These are phyloP conservation scores for Porites divaricata DNA, from an alignment of 92 coral and sea anemone species.

Conservation along the genomic window DNA sequence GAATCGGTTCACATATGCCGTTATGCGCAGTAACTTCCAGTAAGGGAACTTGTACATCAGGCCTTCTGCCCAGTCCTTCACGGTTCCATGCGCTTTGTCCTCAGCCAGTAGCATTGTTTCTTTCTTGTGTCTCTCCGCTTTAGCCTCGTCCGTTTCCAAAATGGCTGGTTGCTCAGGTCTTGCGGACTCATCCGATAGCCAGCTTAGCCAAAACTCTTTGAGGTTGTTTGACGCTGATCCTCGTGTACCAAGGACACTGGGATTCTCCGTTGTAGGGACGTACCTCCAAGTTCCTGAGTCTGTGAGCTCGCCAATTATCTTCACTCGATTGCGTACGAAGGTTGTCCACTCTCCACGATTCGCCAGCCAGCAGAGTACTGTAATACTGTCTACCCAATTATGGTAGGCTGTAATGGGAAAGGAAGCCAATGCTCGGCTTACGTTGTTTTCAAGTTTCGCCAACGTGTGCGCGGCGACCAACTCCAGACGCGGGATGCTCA, in stretches of 20 bases:
- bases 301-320: slow-evolving; percentile 49
- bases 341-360: slow-evolving; percentile 54
- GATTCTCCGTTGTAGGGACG: slow-evolving; percentile 63
- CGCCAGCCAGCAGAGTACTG: slow-evolving; percentile 61
- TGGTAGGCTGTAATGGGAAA: slow-evolving; percentile 30
- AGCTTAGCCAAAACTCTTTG: slow-evolving; percentile 42
- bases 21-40: slow-evolving; percentile 59
- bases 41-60: slow-evolving; percentile 43
- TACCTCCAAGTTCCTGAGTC: slow-evolving; percentile 21
- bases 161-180: slow-evolving; percentile 65
- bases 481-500: slow-evolving; percentile 57
- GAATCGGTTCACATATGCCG: slow-evolving; percentile 61
- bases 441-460: slow-evolving; percentile 39
- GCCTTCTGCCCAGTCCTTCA: slow-evolving; percentile 30
- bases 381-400: slow-evolving; percentile 63
- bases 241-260: slow-evolving; percentile 56
- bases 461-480: slow-evolving; percentile 63
- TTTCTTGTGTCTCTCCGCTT: slow-evolving; percentile 38
- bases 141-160: slow-evolving; percentile 34
- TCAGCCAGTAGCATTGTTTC: neutral
- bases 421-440: slow-evolving; percentile 33
- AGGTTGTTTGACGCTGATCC: slow-evolving; percentile 55
- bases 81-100: neutral
- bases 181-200: slow-evolving; percentile 42
- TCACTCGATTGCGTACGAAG: slow-evolving; percentile 58